These are phyloP conservation scores for Phrynocephalus forsythii DNA, from an alignment of 2,797 vertebrate genomes.

Conservation along the genomic window DNA sequence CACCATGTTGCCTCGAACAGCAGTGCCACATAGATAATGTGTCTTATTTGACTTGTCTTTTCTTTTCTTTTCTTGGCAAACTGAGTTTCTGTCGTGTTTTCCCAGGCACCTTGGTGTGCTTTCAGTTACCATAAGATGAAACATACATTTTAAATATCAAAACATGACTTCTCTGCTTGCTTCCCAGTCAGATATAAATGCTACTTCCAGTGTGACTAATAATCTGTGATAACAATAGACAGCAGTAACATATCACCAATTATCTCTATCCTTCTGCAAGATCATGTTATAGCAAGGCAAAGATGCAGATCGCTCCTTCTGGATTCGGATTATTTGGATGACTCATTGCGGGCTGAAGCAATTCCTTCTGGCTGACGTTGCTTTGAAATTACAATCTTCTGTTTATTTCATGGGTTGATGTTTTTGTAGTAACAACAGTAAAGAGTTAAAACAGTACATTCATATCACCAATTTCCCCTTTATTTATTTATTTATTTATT, in stretches of 20 bases:
- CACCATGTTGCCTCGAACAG: neutral
- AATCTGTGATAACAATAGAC: neutral
- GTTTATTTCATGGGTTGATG: neutral
- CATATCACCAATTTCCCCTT: neutral
- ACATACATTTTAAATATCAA: neutral
- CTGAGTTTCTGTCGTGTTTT: neutral
- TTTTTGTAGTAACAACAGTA: neutral
- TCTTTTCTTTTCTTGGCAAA: neutral
- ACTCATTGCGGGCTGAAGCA: neutral
- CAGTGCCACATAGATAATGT: neutral
- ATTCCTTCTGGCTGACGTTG: neutral
- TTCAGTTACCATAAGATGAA: neutral
- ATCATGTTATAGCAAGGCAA: neutral
- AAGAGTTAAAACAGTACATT: neutral
- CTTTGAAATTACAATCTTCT: neutral
- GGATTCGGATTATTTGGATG: conserved; percentile 9
- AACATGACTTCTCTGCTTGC: neutral
- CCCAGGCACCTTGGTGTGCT: neutral
- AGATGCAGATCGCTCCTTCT: neutral
- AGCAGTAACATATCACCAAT: neutral
- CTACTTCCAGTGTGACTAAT: neutral
- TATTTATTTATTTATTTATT: no score
- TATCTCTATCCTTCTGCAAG: neutral
- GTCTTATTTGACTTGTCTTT: neutral
- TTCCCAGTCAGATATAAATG: neutral